Evolutionary conservation across 1,140 invertebrate genomes (phyloP).

Genomic region (Copidosoma floridanum): DNA sequence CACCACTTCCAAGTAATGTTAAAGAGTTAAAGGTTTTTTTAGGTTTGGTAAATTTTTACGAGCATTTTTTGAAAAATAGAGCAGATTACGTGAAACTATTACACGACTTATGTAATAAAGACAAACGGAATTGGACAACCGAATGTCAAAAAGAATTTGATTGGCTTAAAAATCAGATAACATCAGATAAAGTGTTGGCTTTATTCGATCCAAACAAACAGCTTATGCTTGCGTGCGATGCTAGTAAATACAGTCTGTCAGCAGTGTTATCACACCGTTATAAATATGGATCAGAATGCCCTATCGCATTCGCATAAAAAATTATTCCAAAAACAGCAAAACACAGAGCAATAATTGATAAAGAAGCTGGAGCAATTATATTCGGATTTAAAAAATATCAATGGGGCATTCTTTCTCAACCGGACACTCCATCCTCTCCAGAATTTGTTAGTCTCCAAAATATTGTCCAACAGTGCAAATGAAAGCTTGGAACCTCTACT

Average conservation of each 20-base stretch:
- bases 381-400: too few relatives aligned
- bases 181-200: conserved; percentile 37
- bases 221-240: conserved; percentile 14
- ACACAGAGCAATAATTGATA: too few relatives aligned
- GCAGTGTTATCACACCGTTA: neutral
- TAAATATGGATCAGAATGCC: neutral
- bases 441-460: too few relatives aligned
- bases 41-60: too few relatives aligned
- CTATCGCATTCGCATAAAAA: too few relatives aligned
- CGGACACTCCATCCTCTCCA: too few relatives aligned
- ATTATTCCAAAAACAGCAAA: too few relatives aligned
- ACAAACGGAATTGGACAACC: conserved; percentile 33
- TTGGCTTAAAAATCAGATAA: conserved; percentile 36
- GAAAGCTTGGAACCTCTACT: too few relatives aligned
- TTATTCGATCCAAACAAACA: conserved; percentile 35
- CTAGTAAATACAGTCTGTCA: conserved; percentile 1
- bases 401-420: too few relatives aligned
- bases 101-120: conserved; percentile 29
- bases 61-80: too few relatives aligned
- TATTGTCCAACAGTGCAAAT: too few relatives aligned
- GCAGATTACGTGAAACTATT: conserved; percentile 40
- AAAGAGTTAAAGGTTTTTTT: conserved; percentile 46
- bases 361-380: too few relatives aligned
- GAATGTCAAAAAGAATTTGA: conserved; percentile 37
- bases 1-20: conserved; percentile 43